Evolutionary conservation across 2,888 invertebrate genomes (phyloP), one percentile per base, ranked within the genome.

Genomic region (Chymomyza procnemis): DNA sequence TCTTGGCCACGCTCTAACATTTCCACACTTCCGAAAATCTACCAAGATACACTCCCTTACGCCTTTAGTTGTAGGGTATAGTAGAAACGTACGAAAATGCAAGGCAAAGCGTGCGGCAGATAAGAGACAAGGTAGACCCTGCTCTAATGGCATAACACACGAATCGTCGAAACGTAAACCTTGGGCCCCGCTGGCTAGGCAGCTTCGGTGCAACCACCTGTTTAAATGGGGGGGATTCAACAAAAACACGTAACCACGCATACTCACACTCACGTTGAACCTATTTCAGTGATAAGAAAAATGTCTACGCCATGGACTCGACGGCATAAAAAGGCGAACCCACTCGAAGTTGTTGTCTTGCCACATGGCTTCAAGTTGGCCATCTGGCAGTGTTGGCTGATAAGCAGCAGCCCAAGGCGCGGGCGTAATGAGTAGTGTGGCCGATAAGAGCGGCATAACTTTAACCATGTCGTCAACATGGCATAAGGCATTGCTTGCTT

Each of bases 131-230:
- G 19, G 30, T 14, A 12, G 30, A 69, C 61, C 52, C 78, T 75
- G 75, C 74, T 69, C 86, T 74, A 75, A 81, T 81, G 76, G 79
- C 50, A 12, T 18, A 19, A 16, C 3, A 50, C 67, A 50, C 67
- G 66, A 50, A 18, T 14, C 21, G 19, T 21, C 67, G 66, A 50
- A 18, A 4, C 21, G 19, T 21, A 21, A 85, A 84, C 86, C 81
- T 85, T 84, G 81, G 75, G 71, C 63, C 64, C 64, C 48, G 55
- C 61, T 48, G 61, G 56, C 34, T 63, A 46, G 59, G 58, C 47
- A 60, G 61, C 19, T 64, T 73, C 76, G 85, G 88, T 88, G 88
- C 86, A 86, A 87, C 88, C 86, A 86, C 86, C 86, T 86, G 86
- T 87, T 79, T 65, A 65, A 61, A 73, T 73, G 71, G 60, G 71